A percentile compares a stretch with the other conserved stretches of the same genome.
These are phyloP conservation scores for Junonia oenone DNA, from an alignment of 2,888 invertebrate species.

Conservation along the genomic window DNA sequence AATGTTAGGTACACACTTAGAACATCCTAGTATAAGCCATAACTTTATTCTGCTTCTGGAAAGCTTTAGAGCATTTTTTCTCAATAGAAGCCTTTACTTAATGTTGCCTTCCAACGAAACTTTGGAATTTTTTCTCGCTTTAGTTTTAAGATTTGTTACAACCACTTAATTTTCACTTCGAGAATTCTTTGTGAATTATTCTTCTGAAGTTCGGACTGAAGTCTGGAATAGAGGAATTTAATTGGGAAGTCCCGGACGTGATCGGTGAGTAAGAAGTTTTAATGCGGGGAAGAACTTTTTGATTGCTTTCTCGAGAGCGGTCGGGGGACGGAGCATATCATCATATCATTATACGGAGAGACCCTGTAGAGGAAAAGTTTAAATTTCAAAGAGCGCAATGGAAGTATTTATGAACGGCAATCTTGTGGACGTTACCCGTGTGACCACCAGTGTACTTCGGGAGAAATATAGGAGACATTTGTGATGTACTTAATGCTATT, in stretches of 20 bases:
- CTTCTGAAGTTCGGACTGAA: neutral
- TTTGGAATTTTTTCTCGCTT: neutral
- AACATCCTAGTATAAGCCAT: too few relatives aligned
- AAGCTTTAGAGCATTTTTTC: too few relatives aligned
- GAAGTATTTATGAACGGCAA: neutral
- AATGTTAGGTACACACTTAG: too few relatives aligned
- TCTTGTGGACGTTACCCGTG: neutral
- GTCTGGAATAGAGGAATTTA: conserved; percentile 15
- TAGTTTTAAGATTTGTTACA: neutral
- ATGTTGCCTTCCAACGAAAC: too few relatives aligned
- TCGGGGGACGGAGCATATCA: conserved; percentile 8
- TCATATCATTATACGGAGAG: conserved; percentile 14
- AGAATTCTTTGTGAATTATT: neutral
- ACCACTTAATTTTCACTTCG: neutral
- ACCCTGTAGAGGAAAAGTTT: conserved; percentile 13
- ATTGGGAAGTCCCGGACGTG: conserved; percentile 16
- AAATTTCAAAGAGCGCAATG: conserved; percentile 9
- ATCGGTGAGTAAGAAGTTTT: conserved; percentile 16
- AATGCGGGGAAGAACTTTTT: conserved; percentile 15
- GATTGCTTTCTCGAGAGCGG: conserved; percentile 15
- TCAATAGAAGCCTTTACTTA: too few relatives aligned
- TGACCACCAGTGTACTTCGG: too few relatives aligned
- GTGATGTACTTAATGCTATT: neutral
- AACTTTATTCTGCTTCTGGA: too few relatives aligned
- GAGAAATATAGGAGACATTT: neutral